Evolutionary conservation across 2,113 vertebrate genomes (phyloP).

Genomic region (Phrynocephalus versicolor): DNA sequence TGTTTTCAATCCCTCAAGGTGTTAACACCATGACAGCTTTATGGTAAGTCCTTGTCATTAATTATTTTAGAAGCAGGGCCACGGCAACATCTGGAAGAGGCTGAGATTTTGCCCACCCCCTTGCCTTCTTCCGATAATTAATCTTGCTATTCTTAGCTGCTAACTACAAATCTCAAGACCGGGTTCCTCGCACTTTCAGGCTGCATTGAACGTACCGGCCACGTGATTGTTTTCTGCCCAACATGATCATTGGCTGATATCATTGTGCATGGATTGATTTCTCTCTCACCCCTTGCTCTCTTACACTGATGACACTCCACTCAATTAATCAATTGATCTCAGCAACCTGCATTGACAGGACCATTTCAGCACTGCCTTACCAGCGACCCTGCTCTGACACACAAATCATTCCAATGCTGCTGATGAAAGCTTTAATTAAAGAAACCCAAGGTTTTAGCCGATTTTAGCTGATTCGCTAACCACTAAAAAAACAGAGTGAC

Average conservation of each 20-base stretch:
- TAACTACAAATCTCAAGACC: conserved; percentile 35
- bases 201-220: conserved; percentile 38
- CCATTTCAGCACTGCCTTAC: conserved; percentile 13
- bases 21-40: conserved; percentile 51
- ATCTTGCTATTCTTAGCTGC: conserved; percentile 62
- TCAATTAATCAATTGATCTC: conserved; percentile 52
- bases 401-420: conserved; percentile 14
- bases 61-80: conserved; percentile 62
- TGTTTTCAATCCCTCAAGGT: conserved; percentile 54
- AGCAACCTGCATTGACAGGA: conserved; percentile 32
- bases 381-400: conserved; percentile 26
- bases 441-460: conserved; percentile 44
- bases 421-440: conserved; percentile 46
- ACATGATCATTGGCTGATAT: conserved; percentile 40
- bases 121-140: conserved; percentile 55
- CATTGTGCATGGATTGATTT: conserved; percentile 26
- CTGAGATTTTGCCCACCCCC: conserved; percentile 39
- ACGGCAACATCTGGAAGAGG: conserved; percentile 52
- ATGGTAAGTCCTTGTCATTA: conserved; percentile 56
- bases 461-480: conserved; percentile 44
- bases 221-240: conserved; percentile 38
- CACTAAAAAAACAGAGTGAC: conserved; percentile 35
- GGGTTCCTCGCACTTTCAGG: conserved; percentile 43
- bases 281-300: not conserved
- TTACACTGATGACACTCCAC: conserved; percentile 38